phyloP scores from a whole-genome alignment of 2,888 invertebrate species.

The Limnephilus rhombicus region DNA sequence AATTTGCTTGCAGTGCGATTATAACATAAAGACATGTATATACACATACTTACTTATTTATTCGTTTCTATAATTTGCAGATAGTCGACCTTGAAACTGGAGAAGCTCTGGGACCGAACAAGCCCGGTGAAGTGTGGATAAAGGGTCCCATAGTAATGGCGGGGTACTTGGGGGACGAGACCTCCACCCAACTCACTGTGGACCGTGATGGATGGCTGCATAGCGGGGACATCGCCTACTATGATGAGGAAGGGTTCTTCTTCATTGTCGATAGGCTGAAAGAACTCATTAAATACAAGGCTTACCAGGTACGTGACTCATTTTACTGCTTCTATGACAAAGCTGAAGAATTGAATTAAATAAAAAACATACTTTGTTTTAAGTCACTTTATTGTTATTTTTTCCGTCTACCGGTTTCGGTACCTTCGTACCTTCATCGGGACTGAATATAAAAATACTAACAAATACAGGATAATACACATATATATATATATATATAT shows the following conservation, averaged over 20 bases:
- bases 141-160: slow-evolving; percentile 90
- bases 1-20: too few species aligned
- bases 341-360: too few species aligned
- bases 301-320: slow-evolving; percentile 82
- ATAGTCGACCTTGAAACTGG: slow-evolving; percentile 81
- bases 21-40: too few species aligned
- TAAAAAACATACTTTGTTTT: too few species aligned
- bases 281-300: slow-evolving; percentile 94
- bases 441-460: too few species aligned
- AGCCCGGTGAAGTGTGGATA: slow-evolving; percentile 91
- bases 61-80: slow-evolving; percentile 68
- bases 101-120: slow-evolving; percentile 79
- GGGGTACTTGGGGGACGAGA: slow-evolving; percentile 86
- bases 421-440: too few species aligned
- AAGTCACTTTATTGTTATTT: too few species aligned
- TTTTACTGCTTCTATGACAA: neutral
- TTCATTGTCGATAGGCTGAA: slow-evolving; percentile 92
- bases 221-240: slow-evolving; percentile 91
- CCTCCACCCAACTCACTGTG: slow-evolving; percentile 80
- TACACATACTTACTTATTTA: neutral
- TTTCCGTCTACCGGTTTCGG: too few species aligned
- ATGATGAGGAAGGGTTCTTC: slow-evolving; percentile 86
- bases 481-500: too few species aligned
- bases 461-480: too few species aligned
- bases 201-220: slow-evolving; percentile 87